Evolutionary conservation across 1,140 invertebrate genomes (phyloP).

Genomic region (Drosophila subobscura): DNA sequence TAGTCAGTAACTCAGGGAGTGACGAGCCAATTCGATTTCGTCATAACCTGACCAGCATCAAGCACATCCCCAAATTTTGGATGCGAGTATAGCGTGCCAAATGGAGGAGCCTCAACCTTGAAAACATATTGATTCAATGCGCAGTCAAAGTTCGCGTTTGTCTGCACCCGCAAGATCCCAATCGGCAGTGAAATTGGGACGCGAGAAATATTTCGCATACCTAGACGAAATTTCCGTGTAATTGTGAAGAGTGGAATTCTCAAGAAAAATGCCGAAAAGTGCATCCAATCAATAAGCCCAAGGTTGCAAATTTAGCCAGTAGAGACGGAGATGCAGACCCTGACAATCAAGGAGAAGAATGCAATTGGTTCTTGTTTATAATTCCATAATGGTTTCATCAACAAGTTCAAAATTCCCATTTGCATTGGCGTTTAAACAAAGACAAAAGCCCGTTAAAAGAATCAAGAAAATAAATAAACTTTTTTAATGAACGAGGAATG

Average conservation of each 20-base stretch:
- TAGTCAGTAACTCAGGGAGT: background rate
- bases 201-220: slow-evolving; percentile 45
- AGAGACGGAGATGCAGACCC: background rate
- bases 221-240: slow-evolving; percentile 44
- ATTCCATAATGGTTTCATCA: slow-evolving; percentile 26
- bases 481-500: slow-evolving; percentile 41
- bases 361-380: slow-evolving; percentile 22
- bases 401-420: slow-evolving; percentile 42
- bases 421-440: slow-evolving; percentile 32
- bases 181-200: slow-evolving; percentile 13
- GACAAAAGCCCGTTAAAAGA: slow-evolving; percentile 15
- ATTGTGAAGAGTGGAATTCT: slow-evolving; percentile 24
- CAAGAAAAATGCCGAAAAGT: slow-evolving; percentile 25
- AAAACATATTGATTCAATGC: slow-evolving; percentile 37
- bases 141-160: slow-evolving; percentile 7
- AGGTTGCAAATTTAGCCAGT: slow-evolving; percentile 27
- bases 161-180: slow-evolving; percentile 5
- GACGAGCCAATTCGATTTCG: slow-evolving; percentile 61
- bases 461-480: slow-evolving; percentile 38
- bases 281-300: slow-evolving; percentile 9
- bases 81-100: slow-evolving; percentile 71
- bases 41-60: slow-evolving; percentile 47
- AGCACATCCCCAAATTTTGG: slow-evolving; percentile 5
- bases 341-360: slow-evolving; percentile 14
- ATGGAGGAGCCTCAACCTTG: slow-evolving; percentile 40